Percentiles rank a stretch among this genome's conserved stretches.
phyloP scores from a whole-genome alignment of 64 coral and sea anemone genomes.

The Pachyseris speciosa region DNA sequence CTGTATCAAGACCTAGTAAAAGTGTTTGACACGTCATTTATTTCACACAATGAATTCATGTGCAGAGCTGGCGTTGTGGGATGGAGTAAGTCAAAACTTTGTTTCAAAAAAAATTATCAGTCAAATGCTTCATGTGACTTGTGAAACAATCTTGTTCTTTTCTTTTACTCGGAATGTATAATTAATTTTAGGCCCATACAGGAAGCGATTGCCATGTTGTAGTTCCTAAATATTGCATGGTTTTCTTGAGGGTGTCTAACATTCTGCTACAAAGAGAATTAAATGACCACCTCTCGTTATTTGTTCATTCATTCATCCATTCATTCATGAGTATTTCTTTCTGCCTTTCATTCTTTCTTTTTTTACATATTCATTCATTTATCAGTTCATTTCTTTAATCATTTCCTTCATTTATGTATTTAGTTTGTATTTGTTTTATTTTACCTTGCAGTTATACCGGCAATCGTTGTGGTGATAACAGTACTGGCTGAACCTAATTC shows the following conservation, averaged over 20 bases:
- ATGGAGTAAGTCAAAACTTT: constrained; percentile 61
- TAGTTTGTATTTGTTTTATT: not conserved
- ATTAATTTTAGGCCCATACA: no score
- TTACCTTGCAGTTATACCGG: constrained; percentile 54
- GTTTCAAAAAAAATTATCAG: not conserved
- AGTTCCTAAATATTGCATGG: no score
- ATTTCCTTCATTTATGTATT: not conserved
- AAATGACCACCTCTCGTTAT: no score
- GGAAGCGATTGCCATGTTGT: no score
- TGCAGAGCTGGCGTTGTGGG: constrained; percentile 66
- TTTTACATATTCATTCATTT: no score
- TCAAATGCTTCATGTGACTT: not conserved
- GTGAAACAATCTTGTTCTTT: not conserved
- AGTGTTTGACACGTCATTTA: constrained; percentile 82
- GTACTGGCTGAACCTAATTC: constrained; percentile 51
- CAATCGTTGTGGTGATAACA: constrained; percentile 67
- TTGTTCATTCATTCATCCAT: not conserved
- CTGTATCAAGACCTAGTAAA: constrained; percentile 93
- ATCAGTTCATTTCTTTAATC: not conserved
- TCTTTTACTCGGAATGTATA: not conserved
- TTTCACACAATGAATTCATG: constrained; percentile 87
- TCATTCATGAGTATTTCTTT: no score
- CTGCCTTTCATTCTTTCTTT: no score
- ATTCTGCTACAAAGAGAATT: no score
- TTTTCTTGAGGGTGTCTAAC: no score